A percentile compares a stretch with the other conserved stretches of the same genome.
Evolutionary conservation across 2,888 invertebrate genomes (phyloP).

Genomic region (Leptura quadrifasciata): DNA sequence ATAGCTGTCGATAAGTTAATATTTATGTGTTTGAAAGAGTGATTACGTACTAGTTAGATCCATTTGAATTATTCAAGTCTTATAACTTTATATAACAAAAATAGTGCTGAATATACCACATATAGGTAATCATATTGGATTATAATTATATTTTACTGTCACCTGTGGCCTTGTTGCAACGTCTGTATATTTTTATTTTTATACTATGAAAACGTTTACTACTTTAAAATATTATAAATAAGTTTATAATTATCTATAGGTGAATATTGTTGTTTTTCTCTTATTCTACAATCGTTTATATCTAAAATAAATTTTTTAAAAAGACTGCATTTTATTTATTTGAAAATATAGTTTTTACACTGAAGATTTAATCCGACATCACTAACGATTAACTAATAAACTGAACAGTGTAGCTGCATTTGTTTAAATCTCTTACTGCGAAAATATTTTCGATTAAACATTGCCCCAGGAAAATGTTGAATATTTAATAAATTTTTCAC

Average conservation of each 20-base stretch:
- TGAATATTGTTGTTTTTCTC: conserved; percentile 23
- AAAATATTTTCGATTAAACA: too few relatives aligned
- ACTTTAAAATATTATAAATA: conserved; percentile 12
- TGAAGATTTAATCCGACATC: too few relatives aligned
- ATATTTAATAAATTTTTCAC: too few relatives aligned
- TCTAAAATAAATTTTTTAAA: conserved; percentile 13
- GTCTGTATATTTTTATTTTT: conserved; percentile 30
- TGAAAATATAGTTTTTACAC: background rate
- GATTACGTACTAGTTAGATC: background rate
- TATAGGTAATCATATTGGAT: background rate
- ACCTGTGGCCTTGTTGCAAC: background rate
- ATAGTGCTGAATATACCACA: background rate
- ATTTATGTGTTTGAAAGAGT: background rate
- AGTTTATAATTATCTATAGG: conserved; percentile 14
- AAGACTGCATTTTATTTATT: background rate
- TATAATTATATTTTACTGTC: background rate
- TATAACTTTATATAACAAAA: background rate
- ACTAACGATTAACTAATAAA: too few relatives aligned
- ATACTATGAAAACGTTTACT: conserved; percentile 4
- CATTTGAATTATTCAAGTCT: background rate
- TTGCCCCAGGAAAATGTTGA: too few relatives aligned
- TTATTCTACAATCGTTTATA: conserved; percentile 5
- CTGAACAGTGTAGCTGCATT: too few relatives aligned
- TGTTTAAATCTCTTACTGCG: too few relatives aligned
- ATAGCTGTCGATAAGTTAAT: background rate